phyloP scores from a whole-genome alignment of 1,140 invertebrate species.

The Bombus fervidus region DNA sequence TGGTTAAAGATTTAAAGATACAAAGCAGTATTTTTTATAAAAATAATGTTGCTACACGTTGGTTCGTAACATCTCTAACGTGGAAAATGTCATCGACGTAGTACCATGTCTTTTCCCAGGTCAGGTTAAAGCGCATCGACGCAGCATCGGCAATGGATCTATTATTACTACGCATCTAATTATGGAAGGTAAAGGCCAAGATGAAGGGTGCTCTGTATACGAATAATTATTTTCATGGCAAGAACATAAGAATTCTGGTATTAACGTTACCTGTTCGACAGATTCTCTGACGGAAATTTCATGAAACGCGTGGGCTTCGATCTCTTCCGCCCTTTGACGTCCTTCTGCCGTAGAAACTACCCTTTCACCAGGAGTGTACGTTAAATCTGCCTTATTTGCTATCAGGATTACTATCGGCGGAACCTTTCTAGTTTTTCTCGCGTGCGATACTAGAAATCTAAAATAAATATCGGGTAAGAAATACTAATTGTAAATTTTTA shows the following conservation, averaged over 20 bases:
- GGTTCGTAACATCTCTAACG: background rate
- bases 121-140: background rate
- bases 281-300: constrained; percentile 93
- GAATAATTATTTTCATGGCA: background rate
- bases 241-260: background rate
- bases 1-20: too few relatives aligned
- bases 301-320: constrained; percentile 91
- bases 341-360: constrained; percentile 90
- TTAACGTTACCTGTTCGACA: constrained; percentile 86
- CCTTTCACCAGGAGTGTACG: constrained; percentile 84
- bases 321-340: constrained; percentile 87
- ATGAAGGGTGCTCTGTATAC: background rate
- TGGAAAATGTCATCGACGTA: background rate
- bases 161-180: background rate
- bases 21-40: background rate
- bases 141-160: background rate
- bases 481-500: background rate
- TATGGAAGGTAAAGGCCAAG: background rate
- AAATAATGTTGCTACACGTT: background rate
- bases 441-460: constrained; percentile 68
- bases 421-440: constrained; percentile 84
- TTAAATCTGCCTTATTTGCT: constrained; percentile 91
- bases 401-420: constrained; percentile 88
- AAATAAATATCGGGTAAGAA: background rate
- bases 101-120: background rate